Evolutionary conservation across 30 jellyfish, hydroid and myxozoan species (phyloP), one percentile per base, ranked within the genome.

Genomic region (Haliclystus octoradiatus): DNA sequence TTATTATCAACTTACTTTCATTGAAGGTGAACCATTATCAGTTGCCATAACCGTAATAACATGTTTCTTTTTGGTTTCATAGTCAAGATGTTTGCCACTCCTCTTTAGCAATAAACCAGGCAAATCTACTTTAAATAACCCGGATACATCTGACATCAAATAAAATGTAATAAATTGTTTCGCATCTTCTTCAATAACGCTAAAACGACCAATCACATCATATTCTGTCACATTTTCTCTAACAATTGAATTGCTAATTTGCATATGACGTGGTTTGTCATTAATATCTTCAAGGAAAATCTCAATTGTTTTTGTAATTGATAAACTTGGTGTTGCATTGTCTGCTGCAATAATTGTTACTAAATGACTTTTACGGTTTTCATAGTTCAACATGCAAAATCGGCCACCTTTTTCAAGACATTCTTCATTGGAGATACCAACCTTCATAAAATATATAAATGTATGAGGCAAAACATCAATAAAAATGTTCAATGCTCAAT

Each of bases 21-120:
- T 13, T 13, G 84, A 52, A 13, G 96, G 96, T 22, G 27, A 63
- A 13, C 96, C 96, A 68, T 78, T 51, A 64, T 86, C 96, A 14
- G 84, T 63, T 15, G 76, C 96, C 30, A 65, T 64, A 49, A 79
- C 94, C 2, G 82, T 62, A 13, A 86, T 53, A 40, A 33, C 34
- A 68, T 86, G 93, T 0, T 34, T 53, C 75, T 74, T 75, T 52
- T 65, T 49, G 33, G 49, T 73, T 51, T 86, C 96, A 70, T 73
- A 86, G 66, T 86, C 69, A 23, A 83, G 64, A 49, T 62, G 81
- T 52, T 80, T 80, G 14, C 19, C 19, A 5, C 57, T 19, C 19
- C 82, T 79, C 74, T 78, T 73, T 69, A 71, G 52, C 19, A 86
- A 31, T 53, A 27, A 62, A 9, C 61, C 52, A 70, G 71, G 71